These are phyloP conservation scores for Miltochrista miniata DNA, from an alignment of 2,888 invertebrate genomes.

Conservation along the genomic window DNA sequence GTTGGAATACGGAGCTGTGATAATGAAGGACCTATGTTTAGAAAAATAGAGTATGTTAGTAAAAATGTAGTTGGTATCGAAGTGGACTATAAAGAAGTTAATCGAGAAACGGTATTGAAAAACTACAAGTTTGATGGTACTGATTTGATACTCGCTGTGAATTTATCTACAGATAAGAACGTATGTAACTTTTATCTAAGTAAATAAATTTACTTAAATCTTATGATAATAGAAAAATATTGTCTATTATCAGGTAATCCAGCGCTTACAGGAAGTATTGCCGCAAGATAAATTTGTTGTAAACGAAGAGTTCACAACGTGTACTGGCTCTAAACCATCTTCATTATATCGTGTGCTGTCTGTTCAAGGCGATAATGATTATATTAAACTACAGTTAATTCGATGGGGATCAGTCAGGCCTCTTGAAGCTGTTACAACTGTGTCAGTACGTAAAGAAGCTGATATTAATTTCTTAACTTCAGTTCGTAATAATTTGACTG, in stretches of 20 bases:
- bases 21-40: slow-evolving; percentile 16
- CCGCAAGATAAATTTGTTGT: slow-evolving; percentile 26
- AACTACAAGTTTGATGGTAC: slow-evolving; percentile 8
- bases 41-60: slow-evolving; percentile 18
- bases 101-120: neutral
- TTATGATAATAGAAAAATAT: too few species aligned
- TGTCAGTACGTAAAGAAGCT: slow-evolving; percentile 27
- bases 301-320: slow-evolving; percentile 18
- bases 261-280: slow-evolving; percentile 20
- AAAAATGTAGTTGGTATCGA: slow-evolving; percentile 17
- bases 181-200: slow-evolving; percentile 18
- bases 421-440: slow-evolving; percentile 16
- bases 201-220: neutral
- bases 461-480: slow-evolving; percentile 31
- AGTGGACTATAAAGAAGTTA: slow-evolving; percentile 25
- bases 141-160: slow-evolving; percentile 35
- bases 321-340: neutral
- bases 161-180: slow-evolving; percentile 27
- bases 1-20: slow-evolving; percentile 22
- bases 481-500: slow-evolving; percentile 19
- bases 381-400: slow-evolving; percentile 23
- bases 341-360: slow-evolving; percentile 26
- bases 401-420: slow-evolving; percentile 23
- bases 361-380: slow-evolving; percentile 8
- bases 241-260: slow-evolving; percentile 19